phyloP scores from a whole-genome alignment of 30 jellyfish, hydroid and myxozoan species.

The Hydra vulgaris region DNA sequence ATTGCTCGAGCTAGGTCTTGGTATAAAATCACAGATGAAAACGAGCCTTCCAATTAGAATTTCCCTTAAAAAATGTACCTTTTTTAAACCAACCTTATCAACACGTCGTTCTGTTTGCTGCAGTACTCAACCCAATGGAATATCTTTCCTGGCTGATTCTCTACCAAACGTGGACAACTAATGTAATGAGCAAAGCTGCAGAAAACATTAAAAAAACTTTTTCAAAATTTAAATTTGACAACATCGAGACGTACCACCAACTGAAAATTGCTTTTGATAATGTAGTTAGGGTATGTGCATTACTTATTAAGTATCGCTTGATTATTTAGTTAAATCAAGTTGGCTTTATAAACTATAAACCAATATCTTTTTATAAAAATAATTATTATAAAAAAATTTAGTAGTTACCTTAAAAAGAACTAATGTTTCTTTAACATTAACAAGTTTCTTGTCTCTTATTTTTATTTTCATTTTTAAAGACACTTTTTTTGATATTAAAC shows the following conservation, averaged over 20 bases:
- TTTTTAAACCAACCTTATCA: constrained; percentile 13
- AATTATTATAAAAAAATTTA: no score
- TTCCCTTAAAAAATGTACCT: constrained; percentile 1
- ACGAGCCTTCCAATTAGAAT: not conserved
- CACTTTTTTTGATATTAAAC: no score
- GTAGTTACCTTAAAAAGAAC: no score
- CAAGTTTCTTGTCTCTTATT: no score
- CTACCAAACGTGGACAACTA: not conserved
- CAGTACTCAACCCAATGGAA: constrained; percentile 1
- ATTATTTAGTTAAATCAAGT: no score
- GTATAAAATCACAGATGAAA: constrained; percentile 15
- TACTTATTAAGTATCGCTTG: no score
- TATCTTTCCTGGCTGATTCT: constrained; percentile 8
- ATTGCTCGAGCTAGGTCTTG: not conserved
- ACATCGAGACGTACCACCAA: not conserved
- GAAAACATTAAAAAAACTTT: not conserved
- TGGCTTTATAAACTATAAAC: no score
- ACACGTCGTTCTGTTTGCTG: not conserved
- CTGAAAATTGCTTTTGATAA: not conserved
- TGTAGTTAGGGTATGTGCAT: constrained; percentile 13
- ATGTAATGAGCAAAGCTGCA: not conserved
- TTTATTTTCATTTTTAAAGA: no score
- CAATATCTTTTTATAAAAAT: no score
- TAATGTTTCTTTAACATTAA: no score
- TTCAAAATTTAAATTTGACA: not conserved